A percentile compares a stretch with the other conserved stretches of the same genome.
Conservation (phyloP, 2,113 vertebrate genomes). For the Ctenomys sociabilis region DNA sequence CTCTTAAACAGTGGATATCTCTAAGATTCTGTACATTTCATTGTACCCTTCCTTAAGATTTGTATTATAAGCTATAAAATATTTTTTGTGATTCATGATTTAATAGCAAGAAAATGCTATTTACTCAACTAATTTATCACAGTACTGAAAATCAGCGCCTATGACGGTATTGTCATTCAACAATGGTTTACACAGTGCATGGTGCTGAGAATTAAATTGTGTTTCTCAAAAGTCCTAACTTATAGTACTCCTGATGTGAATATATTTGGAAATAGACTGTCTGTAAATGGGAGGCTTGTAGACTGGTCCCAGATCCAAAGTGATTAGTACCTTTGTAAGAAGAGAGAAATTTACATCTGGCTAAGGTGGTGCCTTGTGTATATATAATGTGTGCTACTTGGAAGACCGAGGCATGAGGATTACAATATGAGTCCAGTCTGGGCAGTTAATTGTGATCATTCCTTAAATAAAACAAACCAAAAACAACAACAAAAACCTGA, state of each 20-base stretch:
- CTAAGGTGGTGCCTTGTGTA: not conserved
- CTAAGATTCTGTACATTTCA: not conserved
- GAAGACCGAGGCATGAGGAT: not conserved
- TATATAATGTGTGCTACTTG: not conserved
- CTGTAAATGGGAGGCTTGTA: not conserved
- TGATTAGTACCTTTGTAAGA: not conserved
- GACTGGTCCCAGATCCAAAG: fast-evolving
- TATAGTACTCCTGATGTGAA: not conserved
- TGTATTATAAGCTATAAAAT: not conserved
- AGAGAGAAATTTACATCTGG: not conserved
- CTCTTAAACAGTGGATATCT: not conserved
- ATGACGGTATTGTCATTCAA: not conserved
- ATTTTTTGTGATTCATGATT: not conserved
- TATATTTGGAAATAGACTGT: not conserved
- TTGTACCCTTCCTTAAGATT: not conserved
- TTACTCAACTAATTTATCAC: not conserved
- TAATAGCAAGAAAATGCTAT: not conserved
- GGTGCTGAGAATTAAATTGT: not conserved
- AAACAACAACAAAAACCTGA: not conserved
- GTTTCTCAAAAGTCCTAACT: not conserved
- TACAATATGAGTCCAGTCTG: not conserved
- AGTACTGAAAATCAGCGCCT: not conserved
- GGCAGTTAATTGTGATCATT: not conserved
- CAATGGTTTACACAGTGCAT: not conserved
- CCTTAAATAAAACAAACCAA: not conserved